phyloP scores from a whole-genome alignment of 2,113 vertebrate species.

The Sula dactylatra region DNA sequence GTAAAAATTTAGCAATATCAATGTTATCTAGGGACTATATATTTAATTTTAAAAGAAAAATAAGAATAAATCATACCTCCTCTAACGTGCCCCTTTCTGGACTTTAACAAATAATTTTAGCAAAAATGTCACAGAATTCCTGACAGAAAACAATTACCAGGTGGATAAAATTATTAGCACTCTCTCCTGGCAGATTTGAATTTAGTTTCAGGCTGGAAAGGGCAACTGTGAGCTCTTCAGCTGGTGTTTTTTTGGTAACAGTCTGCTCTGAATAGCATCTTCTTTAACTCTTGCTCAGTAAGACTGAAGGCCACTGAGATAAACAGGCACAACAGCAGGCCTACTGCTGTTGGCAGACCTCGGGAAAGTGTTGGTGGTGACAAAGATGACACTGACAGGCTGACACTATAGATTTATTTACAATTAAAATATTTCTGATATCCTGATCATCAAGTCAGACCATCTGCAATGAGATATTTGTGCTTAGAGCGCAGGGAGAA shows the following conservation, averaged over 20 bases:
- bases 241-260: background rate
- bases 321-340: background rate
- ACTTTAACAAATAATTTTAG: background rate
- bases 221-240: background rate
- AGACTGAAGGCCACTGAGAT: background rate
- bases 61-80: background rate
- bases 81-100: background rate
- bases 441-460: background rate
- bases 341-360: background rate
- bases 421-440: slow-evolving; percentile 5
- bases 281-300: background rate
- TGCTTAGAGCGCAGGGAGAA: background rate
- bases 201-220: background rate
- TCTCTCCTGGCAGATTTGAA: background rate
- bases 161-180: background rate
- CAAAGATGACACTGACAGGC: slow-evolving; percentile 30
- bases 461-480: background rate
- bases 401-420: slow-evolving; percentile 42
- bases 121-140: background rate
- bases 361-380: background rate
- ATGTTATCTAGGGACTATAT: background rate
- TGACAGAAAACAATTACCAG: background rate
- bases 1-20: background rate
- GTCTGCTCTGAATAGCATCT: background rate
- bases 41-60: background rate